Conservation (phyloP, 1,140 invertebrate genomes). For the Dinoponera quadriceps region DNA sequence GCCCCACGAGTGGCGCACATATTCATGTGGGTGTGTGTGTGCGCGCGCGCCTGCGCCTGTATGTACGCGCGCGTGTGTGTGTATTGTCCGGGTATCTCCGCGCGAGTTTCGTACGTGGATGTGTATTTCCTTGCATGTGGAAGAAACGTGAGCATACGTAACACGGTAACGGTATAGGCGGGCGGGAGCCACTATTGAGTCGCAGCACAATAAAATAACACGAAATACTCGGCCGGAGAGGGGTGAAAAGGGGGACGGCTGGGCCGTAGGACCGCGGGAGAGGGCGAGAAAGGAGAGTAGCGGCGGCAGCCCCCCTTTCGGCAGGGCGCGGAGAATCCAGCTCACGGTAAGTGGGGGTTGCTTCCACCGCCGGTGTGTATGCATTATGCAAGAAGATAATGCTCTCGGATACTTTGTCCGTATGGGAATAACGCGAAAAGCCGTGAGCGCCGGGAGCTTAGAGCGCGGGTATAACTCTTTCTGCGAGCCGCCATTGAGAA, state of each 20-base stretch:
- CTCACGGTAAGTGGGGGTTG: constrained; percentile 70
- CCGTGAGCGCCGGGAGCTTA: constrained; percentile 65
- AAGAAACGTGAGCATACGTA: constrained; percentile 80
- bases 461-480: constrained; percentile 68
- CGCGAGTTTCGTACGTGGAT: constrained; percentile 40
- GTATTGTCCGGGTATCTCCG: constrained; percentile 60
- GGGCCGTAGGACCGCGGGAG: constrained; percentile 15
- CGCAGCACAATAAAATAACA: constrained; percentile 85
- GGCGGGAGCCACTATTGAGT: constrained; percentile 83
- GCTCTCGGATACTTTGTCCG: constrained; percentile 85
- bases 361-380: constrained; percentile 78
- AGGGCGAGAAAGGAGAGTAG: constrained; percentile 45
- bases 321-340: constrained; percentile 64
- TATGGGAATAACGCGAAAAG: constrained; percentile 85
- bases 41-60: constrained; percentile 32
- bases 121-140: constrained; percentile 60
- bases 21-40: constrained; percentile 45
- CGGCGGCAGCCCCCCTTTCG: constrained; percentile 24
- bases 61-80: constrained; percentile 34
- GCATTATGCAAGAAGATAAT: constrained; percentile 86
- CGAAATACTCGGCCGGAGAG: constrained; percentile 81
- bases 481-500: constrained; percentile 57
- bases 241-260: constrained; percentile 59
- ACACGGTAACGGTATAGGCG: constrained; percentile 74
- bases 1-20: constrained; percentile 25